Conservation (phyloP, 1,140 invertebrate genomes). For the Drosophila funebris region DNA sequence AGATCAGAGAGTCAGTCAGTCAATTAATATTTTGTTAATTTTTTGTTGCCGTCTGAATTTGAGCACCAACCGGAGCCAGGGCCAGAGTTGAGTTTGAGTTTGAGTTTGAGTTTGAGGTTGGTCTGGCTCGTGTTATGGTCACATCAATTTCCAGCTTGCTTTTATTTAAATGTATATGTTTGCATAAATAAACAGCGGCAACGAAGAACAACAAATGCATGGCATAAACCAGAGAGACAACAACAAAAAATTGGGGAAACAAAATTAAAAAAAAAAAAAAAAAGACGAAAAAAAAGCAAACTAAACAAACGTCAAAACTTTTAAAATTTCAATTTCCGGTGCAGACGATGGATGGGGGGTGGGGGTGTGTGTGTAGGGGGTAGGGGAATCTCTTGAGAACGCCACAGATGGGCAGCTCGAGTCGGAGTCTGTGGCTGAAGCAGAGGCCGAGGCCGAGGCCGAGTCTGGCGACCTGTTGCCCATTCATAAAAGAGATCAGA, state of each 20-base stretch:
- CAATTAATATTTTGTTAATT: slow-evolving; percentile 66
- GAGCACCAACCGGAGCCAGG: not conserved
- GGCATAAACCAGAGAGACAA: slow-evolving; percentile 1
- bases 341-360: slow-evolving; percentile 34
- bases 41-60: slow-evolving; percentile 21
- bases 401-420: slow-evolving; percentile 9
- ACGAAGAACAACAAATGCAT: slow-evolving; percentile 7
- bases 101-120: not conserved
- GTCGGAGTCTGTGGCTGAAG: too few relatives aligned
- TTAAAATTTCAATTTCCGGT: slow-evolving; percentile 82
- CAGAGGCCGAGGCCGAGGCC: not conserved
- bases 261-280: slow-evolving; percentile 8
- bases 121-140: slow-evolving; percentile 65
- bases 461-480: slow-evolving; percentile 21
- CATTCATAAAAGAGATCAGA: slow-evolving; percentile 40
- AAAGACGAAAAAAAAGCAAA: slow-evolving; percentile 29
- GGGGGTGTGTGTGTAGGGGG: too few relatives aligned
- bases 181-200: slow-evolving; percentile 64
- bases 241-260: not conserved
- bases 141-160: slow-evolving; percentile 43
- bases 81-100: not conserved
- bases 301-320: slow-evolving; percentile 78
- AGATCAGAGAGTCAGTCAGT: slow-evolving; percentile 65
- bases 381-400: slow-evolving; percentile 34
- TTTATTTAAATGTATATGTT: slow-evolving; percentile 70